Percentiles rank a stretch among this genome's conserved stretches.
phyloP scores from a whole-genome alignment of 2,797 vertebrate genomes.

The Nothura maculosa region DNA sequence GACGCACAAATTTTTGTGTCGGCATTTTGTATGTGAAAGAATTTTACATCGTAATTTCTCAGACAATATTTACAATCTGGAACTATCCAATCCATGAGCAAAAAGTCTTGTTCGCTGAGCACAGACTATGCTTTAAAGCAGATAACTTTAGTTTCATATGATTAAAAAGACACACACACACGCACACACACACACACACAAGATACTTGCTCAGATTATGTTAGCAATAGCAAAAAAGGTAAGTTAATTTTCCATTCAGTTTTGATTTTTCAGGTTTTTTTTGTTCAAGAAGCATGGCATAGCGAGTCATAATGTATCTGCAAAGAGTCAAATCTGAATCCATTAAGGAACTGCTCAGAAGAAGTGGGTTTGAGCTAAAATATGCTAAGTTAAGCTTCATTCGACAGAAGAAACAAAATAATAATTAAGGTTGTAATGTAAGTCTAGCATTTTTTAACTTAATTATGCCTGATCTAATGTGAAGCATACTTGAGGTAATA shows the following conservation, averaged over 20 bases:
- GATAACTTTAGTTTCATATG: background rate
- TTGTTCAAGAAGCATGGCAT: background rate
- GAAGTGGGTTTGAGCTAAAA: background rate
- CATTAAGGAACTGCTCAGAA: background rate
- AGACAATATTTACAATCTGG: background rate
- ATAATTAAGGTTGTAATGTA: background rate
- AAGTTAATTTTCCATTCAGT: background rate
- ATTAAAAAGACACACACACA: background rate
- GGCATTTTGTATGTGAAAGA: background rate
- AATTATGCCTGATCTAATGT: constrained; percentile 14
- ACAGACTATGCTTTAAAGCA: background rate
- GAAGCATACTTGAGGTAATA: constrained; percentile 5
- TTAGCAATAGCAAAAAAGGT: background rate
- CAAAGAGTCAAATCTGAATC: constrained; percentile 23
- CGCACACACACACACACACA: background rate
- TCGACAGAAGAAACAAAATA: background rate
- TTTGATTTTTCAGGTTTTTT: constrained; percentile 13
- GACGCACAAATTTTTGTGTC: background rate
- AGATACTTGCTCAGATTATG: background rate
- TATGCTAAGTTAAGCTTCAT: background rate
- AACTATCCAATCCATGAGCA: background rate
- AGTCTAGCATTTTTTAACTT: constrained; percentile 14
- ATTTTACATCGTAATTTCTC: constrained; percentile 22
- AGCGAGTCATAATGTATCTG: background rate
- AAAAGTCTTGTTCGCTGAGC: background rate